Conservation (phyloP, 2,888 invertebrate species). For the Mechanitis mazaeus region DNA sequence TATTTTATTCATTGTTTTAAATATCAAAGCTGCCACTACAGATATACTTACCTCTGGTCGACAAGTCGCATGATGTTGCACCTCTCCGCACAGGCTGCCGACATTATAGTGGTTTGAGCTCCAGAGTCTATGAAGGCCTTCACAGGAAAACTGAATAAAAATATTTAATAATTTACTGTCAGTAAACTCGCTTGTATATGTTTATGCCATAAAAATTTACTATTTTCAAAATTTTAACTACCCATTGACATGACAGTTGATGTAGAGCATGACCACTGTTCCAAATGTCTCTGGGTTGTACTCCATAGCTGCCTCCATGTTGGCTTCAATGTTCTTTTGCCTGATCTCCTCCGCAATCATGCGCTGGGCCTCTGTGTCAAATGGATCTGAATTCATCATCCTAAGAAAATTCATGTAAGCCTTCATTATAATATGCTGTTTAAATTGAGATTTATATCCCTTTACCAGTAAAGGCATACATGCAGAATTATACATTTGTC, state of each 20-base stretch:
- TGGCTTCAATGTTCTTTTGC: constrained; percentile 96
- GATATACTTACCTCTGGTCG: constrained; percentile 79
- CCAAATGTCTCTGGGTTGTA: constrained; percentile 99
- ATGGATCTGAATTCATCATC: constrained; percentile 95
- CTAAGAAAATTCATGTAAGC: constrained; percentile 48
- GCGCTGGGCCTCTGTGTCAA: constrained; percentile 95
- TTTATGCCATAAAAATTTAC: neutral
- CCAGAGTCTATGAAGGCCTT: constrained; percentile 99
- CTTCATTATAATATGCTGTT: constrained; percentile 1
- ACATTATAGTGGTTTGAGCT: constrained; percentile 99
- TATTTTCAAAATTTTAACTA: constrained; percentile 28
- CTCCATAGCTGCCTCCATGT: constrained; percentile 99
- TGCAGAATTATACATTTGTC: neutral
- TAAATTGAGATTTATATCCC: neutral
- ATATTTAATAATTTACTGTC: neutral
- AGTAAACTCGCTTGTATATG: neutral
- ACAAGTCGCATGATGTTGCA: constrained; percentile 94
- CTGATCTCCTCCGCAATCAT: constrained; percentile 97
- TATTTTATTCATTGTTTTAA: too few species aligned
- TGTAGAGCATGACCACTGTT: constrained; percentile 97
- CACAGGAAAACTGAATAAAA: constrained; percentile 81
- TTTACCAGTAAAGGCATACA: neutral
- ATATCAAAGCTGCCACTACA: too few species aligned
- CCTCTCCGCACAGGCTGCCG: constrained; percentile 94
- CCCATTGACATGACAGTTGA: constrained; percentile 98